Evolutionary conservation across 2,113 vertebrate genomes (phyloP).

Genomic region (Oryzias melastigma): DNA sequence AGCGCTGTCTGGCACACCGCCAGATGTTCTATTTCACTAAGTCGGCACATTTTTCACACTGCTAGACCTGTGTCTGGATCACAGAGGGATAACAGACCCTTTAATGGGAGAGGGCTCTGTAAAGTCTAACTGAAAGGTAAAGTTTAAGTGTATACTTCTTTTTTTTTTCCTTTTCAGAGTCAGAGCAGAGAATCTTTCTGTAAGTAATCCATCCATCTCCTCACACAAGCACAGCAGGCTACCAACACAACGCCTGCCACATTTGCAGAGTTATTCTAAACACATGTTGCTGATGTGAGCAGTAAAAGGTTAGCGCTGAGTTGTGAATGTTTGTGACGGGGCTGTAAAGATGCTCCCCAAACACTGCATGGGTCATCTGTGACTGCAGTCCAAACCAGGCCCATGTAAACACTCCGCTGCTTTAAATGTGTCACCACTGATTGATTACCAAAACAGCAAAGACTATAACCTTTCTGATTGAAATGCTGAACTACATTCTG

Average conservation of each 20-base stretch:
- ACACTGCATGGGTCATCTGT: slow-evolving; percentile 48
- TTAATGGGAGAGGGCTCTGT: slow-evolving; percentile 11
- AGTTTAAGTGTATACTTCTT: slow-evolving; percentile 24
- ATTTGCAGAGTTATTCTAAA: slow-evolving; percentile 26
- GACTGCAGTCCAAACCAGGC: slow-evolving; percentile 5
- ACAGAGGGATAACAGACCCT: slow-evolving; percentile 43
- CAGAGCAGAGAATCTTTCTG: background rate
- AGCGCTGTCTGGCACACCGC: slow-evolving; percentile 49
- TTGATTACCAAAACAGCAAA: slow-evolving; percentile 27
- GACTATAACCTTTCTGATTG: background rate
- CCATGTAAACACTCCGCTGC: slow-evolving; percentile 19
- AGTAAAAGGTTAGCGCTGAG: slow-evolving; percentile 38
- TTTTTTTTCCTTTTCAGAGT: background rate
- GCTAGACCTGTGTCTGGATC: slow-evolving; percentile 42
- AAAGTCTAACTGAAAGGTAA: slow-evolving; percentile 30
- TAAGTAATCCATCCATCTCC: background rate
- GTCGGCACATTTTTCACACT: slow-evolving; percentile 62
- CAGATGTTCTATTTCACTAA: slow-evolving; percentile 69
- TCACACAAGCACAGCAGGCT: slow-evolving; percentile 23
- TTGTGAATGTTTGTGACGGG: slow-evolving; percentile 34
- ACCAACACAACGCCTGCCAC: slow-evolving; percentile 38
- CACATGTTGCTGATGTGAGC: slow-evolving; percentile 45
- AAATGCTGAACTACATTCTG: background rate
- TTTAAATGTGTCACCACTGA: slow-evolving; percentile 53
- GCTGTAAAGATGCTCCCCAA: slow-evolving; percentile 51